Evolutionary conservation across 2,113 vertebrate genomes (phyloP), one percentile per base, ranked within the genome.

Genomic region (Toxotes chatareus): DNA sequence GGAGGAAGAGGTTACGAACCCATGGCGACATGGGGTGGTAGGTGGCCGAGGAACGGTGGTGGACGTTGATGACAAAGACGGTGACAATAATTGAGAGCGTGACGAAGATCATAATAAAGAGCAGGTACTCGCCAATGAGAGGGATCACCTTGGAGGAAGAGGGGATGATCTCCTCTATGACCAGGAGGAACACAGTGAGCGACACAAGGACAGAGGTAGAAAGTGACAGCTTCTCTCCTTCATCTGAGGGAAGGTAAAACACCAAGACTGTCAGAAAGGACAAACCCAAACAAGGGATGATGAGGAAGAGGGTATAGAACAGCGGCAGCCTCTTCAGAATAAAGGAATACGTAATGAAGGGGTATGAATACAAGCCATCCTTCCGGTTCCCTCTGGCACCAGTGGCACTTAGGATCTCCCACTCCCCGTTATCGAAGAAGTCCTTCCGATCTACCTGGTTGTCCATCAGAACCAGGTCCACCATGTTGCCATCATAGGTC

Each of bases 31-130:
- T 99, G 10, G 98, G 97, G 42, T 98, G 97, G 89, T 99, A 99
- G 1, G 97, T 97, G 19, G 98, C 94, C 0, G 97, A 98, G 76
- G 98, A 98, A 49, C 97, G 96, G 68, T 99, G 97, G 93, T 99
- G 98, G 21, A 99, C 96, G 0, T 99, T 99, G 90, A 99, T 99
- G 75, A 99, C 98, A 44, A 99, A 99, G 49, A 99, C 96, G 0
- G 98, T 99, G 76, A 99, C 97, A 0, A 99, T 97, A 88, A 99
- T 98, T 0, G 98, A 99, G 32, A 99, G 95, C 0, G 98, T 99
- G 36, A 99, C 98, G 38, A 99, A 99, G 90, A 99, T 97, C 98
- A 99, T 99, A 85, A 99, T 99, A 92, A 99, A 98, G 59, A 99
- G 89, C 40, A 99, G 93, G 86, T 99, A 99, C 79, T 99, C 98